Evolutionary conservation across 2,888 invertebrate genomes (phyloP).

Genomic region (Temnothorax ravouxi): DNA sequence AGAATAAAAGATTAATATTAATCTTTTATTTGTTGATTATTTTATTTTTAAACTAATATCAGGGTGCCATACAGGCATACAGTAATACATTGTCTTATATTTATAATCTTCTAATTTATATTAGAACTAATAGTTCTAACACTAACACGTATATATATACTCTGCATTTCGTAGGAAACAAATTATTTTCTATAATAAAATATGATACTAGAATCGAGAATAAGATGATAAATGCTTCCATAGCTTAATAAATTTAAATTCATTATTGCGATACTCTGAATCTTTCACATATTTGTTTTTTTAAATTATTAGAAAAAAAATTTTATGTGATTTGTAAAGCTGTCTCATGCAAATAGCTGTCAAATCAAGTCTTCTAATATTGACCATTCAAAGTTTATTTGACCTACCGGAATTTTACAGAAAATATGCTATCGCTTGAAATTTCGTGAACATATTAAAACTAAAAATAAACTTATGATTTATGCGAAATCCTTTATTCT

Average conservation of each 20-base stretch:
- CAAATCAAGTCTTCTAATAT: not conserved
- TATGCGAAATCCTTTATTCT: not conserved
- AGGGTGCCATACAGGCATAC: not conserved
- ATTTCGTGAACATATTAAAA: not conserved
- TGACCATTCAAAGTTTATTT: not conserved
- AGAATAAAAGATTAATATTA: too few relatives aligned
- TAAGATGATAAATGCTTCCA: not conserved
- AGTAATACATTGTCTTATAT: not conserved
- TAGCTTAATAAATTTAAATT: not conserved
- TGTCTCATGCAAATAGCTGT: not conserved
- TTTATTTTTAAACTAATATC: not conserved
- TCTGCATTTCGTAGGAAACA: not conserved
- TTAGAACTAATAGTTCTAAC: not conserved
- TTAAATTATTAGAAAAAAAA: not conserved
- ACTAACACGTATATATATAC: not conserved
- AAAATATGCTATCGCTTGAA: not conserved
- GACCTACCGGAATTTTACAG: not conserved
- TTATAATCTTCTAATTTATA: not conserved
- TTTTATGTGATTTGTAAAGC: not conserved
- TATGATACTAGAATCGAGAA: not conserved
- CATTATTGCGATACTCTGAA: not conserved
- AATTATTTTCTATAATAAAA: not conserved
- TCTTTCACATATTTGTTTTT: not conserved
- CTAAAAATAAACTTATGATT: not conserved
- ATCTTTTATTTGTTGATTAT: not conserved